Percentiles rank a stretch among this genome's conserved stretches.
Evolutionary conservation across 2,113 vertebrate genomes (phyloP).

Genomic region (Nansenia antarctica): DNA sequence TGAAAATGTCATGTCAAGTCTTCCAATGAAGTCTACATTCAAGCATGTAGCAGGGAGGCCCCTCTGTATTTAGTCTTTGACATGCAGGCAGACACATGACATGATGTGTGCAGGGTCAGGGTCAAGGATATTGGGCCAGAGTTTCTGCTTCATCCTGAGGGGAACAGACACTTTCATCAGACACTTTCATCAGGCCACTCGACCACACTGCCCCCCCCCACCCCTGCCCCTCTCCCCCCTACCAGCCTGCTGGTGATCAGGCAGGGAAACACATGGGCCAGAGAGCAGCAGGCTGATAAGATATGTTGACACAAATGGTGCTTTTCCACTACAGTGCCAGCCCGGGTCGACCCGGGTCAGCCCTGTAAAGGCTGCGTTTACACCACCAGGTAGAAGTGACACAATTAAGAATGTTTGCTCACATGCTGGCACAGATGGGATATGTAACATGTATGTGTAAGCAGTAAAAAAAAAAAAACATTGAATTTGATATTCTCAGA

Average conservation of each 20-base stretch:
- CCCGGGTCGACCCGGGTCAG: too few relatives aligned
- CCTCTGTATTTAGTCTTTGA: neutral
- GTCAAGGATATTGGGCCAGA: constrained; percentile 45
- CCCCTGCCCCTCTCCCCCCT: too few relatives aligned
- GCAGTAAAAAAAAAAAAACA: too few relatives aligned
- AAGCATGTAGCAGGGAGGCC: neutral
- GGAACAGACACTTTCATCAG: constrained; percentile 3
- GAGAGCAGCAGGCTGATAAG: neutral
- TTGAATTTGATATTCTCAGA: too few relatives aligned
- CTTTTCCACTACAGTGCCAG: too few relatives aligned
- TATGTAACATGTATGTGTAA: too few relatives aligned
- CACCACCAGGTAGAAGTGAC: too few relatives aligned
- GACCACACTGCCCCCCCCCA: too few relatives aligned
- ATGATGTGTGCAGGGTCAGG: constrained; percentile 42
- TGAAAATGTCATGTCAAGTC: neutral
- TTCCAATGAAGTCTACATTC: neutral
- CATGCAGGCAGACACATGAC: constrained; percentile 34
- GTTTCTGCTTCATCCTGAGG: constrained; percentile 17
- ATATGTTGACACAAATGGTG: neutral
- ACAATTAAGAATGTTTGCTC: too few relatives aligned
- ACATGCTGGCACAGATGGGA: too few relatives aligned
- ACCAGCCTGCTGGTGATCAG: constrained; percentile 23
- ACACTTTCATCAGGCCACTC: neutral
- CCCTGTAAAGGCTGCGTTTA: too few relatives aligned
- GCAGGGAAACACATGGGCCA: neutral